phyloP scores from a whole-genome alignment of 2,888 invertebrate species.

The Aphodius sticticus region DNA sequence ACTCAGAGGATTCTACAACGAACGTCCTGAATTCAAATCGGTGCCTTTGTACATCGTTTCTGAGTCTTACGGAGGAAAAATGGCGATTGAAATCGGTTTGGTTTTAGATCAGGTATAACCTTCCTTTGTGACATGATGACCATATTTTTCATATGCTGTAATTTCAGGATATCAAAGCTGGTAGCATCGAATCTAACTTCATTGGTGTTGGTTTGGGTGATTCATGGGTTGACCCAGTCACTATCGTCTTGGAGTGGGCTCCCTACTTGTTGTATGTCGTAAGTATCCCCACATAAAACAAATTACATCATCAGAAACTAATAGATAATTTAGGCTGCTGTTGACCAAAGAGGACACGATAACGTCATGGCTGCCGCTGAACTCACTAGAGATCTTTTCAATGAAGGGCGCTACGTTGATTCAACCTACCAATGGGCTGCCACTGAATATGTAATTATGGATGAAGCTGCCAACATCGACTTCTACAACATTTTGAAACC shows the following conservation, averaged over 20 bases:
- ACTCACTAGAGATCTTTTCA: conserved; percentile 65
- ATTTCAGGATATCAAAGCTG: conserved; percentile 40
- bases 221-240: conserved; percentile 89
- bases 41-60: conserved; percentile 68
- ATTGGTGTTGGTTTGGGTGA: conserved; percentile 85
- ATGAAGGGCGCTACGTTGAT: conserved; percentile 52
- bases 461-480: conserved; percentile 72
- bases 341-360: conserved; percentile 72
- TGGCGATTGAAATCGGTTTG: conserved; percentile 68
- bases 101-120: conserved; percentile 48
- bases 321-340: conserved; percentile 62
- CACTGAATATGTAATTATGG: conserved; percentile 70
- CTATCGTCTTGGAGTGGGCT: conserved; percentile 85
- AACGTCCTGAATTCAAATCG: conserved; percentile 62
- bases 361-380: conserved; percentile 67
- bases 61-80: conserved; percentile 75
- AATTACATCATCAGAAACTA: background rate
- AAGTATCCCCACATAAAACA: conserved; percentile 44
- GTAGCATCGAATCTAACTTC: conserved; percentile 66
- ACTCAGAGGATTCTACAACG: conserved; percentile 61
- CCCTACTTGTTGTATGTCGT: conserved; percentile 78
- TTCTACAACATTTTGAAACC: conserved; percentile 82
- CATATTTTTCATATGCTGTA: conserved; percentile 28
- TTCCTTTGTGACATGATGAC: background rate
- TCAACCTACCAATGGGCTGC: conserved; percentile 63